These are phyloP conservation scores for Girardia tigrina DNA, from an alignment of 2,888 invertebrate genomes.

Conservation along the genomic window DNA sequence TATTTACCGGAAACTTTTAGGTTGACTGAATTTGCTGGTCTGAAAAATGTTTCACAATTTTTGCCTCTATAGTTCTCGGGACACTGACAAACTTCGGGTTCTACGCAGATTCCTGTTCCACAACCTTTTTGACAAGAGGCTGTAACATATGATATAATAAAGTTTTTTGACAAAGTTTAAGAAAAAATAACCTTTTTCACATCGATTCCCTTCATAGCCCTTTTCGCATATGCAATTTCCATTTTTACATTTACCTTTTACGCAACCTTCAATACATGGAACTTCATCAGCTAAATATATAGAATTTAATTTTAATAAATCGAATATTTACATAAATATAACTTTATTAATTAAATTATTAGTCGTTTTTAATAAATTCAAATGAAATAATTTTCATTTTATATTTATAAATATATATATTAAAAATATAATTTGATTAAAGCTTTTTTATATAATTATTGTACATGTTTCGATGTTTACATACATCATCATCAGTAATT, in stretches of 20 bases:
- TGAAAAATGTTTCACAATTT: not conserved
- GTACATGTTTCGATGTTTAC: no score
- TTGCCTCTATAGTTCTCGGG: not conserved
- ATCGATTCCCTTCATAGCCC: not conserved
- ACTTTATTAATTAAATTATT: not conserved
- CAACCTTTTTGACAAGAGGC: not conserved
- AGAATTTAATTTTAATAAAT: not conserved
- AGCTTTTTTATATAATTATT: no score
- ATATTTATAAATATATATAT: no score
- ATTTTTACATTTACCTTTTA: slow-evolving; percentile 6
- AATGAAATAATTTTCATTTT: no score
- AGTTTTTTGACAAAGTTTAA: not conserved
- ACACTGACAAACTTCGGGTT: slow-evolving; percentile 13
- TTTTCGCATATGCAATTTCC: not conserved
- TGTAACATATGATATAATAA: not conserved
- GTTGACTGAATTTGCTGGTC: not conserved
- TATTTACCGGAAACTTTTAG: not conserved
- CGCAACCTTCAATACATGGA: not conserved
- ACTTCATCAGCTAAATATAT: not conserved
- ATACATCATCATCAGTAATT: no score
- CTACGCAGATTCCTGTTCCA: not conserved
- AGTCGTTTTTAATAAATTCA: no score
- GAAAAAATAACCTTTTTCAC: not conserved
- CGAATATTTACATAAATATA: not conserved
- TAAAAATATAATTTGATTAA: not conserved